Evolutionary conservation across 2,797 vertebrate species (phyloP).

Genomic region (Phrynocephalus forsythii): DNA sequence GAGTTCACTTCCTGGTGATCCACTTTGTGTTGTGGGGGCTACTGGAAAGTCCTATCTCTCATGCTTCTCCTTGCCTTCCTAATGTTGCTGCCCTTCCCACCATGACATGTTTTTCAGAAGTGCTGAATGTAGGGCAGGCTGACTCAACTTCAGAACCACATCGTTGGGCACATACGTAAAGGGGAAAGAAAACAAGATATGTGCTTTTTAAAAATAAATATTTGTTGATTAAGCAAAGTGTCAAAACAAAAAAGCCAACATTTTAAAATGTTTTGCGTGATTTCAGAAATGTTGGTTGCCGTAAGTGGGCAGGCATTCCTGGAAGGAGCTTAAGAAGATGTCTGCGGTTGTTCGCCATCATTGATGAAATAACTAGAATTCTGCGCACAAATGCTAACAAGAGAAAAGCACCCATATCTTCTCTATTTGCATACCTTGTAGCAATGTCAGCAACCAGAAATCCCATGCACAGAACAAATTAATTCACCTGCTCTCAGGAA

Average conservation of each 20-base stretch:
- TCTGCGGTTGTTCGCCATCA: neutral
- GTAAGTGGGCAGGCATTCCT: neutral
- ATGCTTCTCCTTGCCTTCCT: fast-evolving
- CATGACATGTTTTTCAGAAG: neutral
- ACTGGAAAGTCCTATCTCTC: neutral
- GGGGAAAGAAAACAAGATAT: slow-evolving; percentile 18
- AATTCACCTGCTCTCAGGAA: neutral
- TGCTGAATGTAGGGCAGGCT: slow-evolving; percentile 39
- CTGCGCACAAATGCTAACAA: neutral
- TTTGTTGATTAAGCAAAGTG: neutral
- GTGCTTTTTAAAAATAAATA: slow-evolving; percentile 35
- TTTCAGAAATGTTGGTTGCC: fast-evolving
- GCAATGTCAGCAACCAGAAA: neutral
- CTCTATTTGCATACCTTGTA: too few relatives aligned
- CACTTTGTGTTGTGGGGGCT: too few relatives aligned
- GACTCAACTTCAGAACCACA: neutral
- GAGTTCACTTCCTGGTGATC: neutral
- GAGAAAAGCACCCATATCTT: neutral
- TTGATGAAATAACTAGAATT: neutral
- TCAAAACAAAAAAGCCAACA: slow-evolving; percentile 2
- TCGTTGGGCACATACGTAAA: neutral
- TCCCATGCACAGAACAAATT: neutral
- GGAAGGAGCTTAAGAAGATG: slow-evolving; percentile 41
- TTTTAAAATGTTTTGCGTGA: slow-evolving; percentile 12
- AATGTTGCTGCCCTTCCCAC: fast-evolving